Evolutionary conservation across 2,797 vertebrate genomes (phyloP).

Genomic region (Fistularia tabacaria): DNA sequence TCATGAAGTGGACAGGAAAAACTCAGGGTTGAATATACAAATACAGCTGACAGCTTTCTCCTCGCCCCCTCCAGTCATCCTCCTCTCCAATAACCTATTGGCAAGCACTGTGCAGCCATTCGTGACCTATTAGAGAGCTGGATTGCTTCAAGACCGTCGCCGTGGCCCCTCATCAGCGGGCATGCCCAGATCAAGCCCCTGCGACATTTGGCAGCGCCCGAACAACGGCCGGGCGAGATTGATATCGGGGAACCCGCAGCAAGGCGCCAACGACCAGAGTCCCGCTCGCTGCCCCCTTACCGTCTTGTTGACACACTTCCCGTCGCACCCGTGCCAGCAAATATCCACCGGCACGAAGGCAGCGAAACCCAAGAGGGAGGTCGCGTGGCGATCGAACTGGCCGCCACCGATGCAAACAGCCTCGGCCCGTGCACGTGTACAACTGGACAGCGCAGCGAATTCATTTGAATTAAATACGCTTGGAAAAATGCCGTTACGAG

Average conservation of each 20-base stretch:
- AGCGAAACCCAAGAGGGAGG: background rate
- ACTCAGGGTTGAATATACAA: conserved; percentile 28
- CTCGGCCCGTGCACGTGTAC: no score
- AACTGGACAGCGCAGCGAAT: no score
- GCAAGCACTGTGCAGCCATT: conserved; percentile 69
- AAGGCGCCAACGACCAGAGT: conserved; percentile 56
- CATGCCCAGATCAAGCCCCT: conserved; percentile 64
- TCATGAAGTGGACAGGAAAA: conserved; percentile 21
- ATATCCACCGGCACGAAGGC: conserved; percentile 6
- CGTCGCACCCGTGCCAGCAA: no score
- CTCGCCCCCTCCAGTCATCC: conserved; percentile 29
- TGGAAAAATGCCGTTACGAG: no score
- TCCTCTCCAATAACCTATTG: conserved; percentile 65
- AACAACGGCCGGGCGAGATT: conserved; percentile 66
- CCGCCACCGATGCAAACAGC: no score
- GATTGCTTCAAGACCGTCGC: conserved; percentile 76
- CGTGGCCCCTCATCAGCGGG: conserved; percentile 72
- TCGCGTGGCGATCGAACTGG: no score
- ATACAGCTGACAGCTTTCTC: conserved; percentile 33
- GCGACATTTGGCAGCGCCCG: conserved; percentile 71
- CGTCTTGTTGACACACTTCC: conserved; percentile 10
- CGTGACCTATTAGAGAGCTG: conserved; percentile 78
- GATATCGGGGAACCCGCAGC: conserved; percentile 72
- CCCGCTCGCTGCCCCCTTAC: conserved; percentile 38
- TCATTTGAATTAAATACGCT: no score